These are phyloP conservation scores for Drosophila sp. DNA, from an alignment of 1,140 invertebrate genomes.

Conservation along the genomic window DNA sequence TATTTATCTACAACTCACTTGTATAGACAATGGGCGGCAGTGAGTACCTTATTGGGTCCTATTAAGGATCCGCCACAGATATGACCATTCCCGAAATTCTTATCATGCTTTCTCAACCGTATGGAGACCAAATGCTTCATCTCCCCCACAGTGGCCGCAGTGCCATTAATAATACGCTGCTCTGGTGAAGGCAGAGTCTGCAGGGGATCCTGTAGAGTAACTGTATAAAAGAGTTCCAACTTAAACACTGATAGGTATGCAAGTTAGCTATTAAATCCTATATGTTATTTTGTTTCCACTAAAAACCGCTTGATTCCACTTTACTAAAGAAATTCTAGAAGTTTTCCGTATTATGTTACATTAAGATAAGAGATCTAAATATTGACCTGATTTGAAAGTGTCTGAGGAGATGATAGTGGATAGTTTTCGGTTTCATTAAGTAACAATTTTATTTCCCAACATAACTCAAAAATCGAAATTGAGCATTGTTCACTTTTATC, in stretches of 20 bases:
- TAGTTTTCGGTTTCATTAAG: not conserved
- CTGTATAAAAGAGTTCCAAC: not conserved
- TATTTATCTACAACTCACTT: slow-evolving; percentile 53
- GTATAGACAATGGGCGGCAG: slow-evolving; percentile 84
- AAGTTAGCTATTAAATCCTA: not conserved
- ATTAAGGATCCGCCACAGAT: slow-evolving; percentile 83
- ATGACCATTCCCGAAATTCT: slow-evolving; percentile 73
- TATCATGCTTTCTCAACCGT: slow-evolving; percentile 59
- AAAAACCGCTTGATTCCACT: too few species aligned
- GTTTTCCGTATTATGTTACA: too few species aligned
- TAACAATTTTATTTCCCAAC: not conserved
- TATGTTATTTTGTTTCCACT: too few species aligned
- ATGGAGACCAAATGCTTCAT: slow-evolving; percentile 80
- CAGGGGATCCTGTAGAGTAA: not conserved
- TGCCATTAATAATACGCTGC: slow-evolving; percentile 75
- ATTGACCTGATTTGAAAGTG: too few species aligned
- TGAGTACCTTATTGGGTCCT: slow-evolving; percentile 78
- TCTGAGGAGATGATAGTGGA: too few species aligned
- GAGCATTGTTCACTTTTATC: not conserved
- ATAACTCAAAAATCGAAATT: not conserved
- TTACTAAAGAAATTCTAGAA: too few species aligned
- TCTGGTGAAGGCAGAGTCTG: slow-evolving; percentile 4
- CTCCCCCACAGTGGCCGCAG: slow-evolving; percentile 40
- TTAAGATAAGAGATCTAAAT: too few species aligned
- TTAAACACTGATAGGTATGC: not conserved